Evolutionary conservation across 2,797 vertebrate genomes (phyloP).

Genomic region (Anguilla marmorata): DNA sequence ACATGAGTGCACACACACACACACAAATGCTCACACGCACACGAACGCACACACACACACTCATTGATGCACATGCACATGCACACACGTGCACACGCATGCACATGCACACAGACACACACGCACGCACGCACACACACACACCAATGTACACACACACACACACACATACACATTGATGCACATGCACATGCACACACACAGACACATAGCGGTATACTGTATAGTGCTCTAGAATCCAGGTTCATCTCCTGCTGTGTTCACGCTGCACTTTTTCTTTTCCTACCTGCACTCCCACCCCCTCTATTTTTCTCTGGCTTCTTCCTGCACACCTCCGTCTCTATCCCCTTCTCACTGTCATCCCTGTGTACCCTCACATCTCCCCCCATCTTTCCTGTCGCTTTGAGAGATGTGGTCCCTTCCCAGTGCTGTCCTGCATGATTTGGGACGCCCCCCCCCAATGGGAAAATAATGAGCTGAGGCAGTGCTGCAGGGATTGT

Average conservation of each 20-base stretch:
- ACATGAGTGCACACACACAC: too few species aligned
- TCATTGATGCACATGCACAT: too few species aligned
- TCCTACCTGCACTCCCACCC: neutral
- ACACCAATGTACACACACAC: neutral
- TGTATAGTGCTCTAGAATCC: neutral
- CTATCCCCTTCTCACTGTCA: neutral
- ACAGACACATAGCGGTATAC: too few species aligned
- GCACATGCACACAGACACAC: too few species aligned
- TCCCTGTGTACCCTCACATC: neutral
- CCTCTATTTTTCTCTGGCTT: neutral
- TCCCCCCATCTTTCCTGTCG: constrained; percentile 7
- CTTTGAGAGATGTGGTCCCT: neutral
- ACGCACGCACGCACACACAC: too few species aligned
- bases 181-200: too few species aligned
- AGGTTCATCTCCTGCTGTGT: neutral
- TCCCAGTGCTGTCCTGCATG: neutral
- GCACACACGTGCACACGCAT: too few species aligned
- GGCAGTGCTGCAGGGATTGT: neutral
- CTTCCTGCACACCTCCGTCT: neutral
- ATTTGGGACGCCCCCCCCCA: too few species aligned
- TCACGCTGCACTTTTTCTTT: neutral
- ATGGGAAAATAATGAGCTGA: neutral
- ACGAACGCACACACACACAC: too few species aligned
- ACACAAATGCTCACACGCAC: too few species aligned
- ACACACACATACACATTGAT: constrained; percentile 10